Evolutionary conservation across 2,113 vertebrate species (phyloP).

Genomic region (Archocentrus centrarchus): DNA sequence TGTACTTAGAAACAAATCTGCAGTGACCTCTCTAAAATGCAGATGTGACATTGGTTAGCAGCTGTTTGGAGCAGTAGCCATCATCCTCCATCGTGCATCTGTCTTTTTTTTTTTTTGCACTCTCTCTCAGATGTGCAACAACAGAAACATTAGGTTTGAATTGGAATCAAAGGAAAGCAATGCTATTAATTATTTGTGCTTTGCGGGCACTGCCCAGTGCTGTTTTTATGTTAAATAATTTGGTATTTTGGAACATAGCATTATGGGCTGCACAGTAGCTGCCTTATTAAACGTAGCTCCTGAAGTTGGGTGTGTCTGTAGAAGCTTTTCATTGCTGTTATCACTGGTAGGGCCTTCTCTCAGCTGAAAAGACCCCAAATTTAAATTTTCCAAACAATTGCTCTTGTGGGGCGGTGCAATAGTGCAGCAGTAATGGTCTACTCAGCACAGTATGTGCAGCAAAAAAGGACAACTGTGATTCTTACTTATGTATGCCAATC

Average conservation of each 20-base stretch:
- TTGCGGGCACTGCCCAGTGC: not conserved
- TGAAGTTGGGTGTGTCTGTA: constrained; percentile 17
- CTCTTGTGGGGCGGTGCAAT: constrained; percentile 4
- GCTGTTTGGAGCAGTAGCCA: constrained; percentile 41
- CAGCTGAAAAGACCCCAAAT: constrained; percentile 26
- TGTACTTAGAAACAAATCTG: constrained; percentile 50
- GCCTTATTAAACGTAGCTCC: not conserved
- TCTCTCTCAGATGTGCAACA: not conserved
- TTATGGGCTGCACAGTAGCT: not conserved
- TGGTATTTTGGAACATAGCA: constrained; percentile 7
- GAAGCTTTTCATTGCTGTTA: not conserved
- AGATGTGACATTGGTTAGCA: constrained; percentile 30
- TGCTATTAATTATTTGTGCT: not conserved
- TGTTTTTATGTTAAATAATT: constrained; percentile 37
- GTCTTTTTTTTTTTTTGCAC: not conserved
- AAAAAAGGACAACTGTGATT: constrained; percentile 7
- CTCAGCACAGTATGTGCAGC: not conserved
- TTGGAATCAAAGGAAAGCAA: not conserved
- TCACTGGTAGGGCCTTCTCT: not conserved
- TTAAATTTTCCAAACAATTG: constrained; percentile 39
- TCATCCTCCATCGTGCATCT: constrained; percentile 30
- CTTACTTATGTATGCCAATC: not conserved
- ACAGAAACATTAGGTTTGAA: not conserved
- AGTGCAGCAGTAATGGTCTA: constrained; percentile 37
- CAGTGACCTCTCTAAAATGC: constrained; percentile 43